These are phyloP conservation scores for Pseudolycoriella hygida DNA, from an alignment of 2,888 invertebrate genomes.

Conservation along the genomic window DNA sequence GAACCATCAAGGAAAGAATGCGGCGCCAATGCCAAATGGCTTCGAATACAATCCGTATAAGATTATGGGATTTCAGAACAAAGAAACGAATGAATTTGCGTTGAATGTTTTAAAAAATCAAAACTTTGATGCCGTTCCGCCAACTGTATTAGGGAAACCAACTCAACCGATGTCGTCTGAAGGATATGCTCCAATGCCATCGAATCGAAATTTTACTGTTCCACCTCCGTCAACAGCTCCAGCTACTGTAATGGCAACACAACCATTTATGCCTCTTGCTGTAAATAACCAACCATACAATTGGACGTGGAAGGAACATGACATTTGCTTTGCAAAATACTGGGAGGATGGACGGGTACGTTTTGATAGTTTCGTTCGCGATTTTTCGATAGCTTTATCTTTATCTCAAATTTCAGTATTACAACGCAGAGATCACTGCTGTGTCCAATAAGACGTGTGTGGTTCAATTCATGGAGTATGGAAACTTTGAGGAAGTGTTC, in stretches of 20 bases:
- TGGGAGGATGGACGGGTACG: slow-evolving; percentile 81
- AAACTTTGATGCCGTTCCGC: background rate
- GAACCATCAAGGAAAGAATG: slow-evolving; percentile 8
- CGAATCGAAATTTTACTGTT: slow-evolving; percentile 10
- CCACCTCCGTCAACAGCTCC: slow-evolving; percentile 9
- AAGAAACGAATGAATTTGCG: slow-evolving; percentile 28
- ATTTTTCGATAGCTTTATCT: too few species aligned
- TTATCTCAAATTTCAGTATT: slow-evolving; percentile 41
- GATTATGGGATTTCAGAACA: slow-evolving; percentile 28
- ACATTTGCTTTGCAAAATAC: slow-evolving; percentile 75
- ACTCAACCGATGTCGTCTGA: background rate
- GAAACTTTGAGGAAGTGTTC: slow-evolving; percentile 77
- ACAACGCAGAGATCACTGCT: slow-evolving; percentile 66
- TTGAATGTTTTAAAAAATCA: slow-evolving; percentile 26
- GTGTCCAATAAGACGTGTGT: slow-evolving; percentile 70
- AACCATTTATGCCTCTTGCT: slow-evolving; percentile 8
- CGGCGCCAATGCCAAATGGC: slow-evolving; percentile 19
- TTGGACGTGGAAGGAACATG: slow-evolving; percentile 58
- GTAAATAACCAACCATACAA: background rate
- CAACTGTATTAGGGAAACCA: background rate
- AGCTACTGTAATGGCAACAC: slow-evolving; percentile 5
- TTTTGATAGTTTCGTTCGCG: slow-evolving; percentile 5
- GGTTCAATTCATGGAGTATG: slow-evolving; percentile 73
- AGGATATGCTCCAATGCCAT: slow-evolving; percentile 8
- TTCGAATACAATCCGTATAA: slow-evolving; percentile 27